Conservation (phyloP, 2,888 invertebrate species). For the Esperia sulphurella region DNA sequence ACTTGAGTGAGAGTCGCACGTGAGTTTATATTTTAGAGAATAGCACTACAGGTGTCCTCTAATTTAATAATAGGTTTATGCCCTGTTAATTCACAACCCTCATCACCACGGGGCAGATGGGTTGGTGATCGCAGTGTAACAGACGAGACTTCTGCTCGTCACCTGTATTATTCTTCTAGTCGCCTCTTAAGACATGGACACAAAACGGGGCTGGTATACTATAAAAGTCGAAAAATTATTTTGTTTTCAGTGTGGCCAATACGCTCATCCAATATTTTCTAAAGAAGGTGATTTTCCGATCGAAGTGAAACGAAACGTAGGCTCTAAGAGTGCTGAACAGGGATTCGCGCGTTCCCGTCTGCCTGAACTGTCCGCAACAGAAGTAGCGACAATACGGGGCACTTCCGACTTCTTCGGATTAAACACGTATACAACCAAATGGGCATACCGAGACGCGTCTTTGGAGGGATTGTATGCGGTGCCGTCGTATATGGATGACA, state of each 20-base stretch:
- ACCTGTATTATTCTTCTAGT: too few species aligned
- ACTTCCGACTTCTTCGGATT: conserved; percentile 84
- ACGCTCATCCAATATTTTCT: conserved; percentile 71
- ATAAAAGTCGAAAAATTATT: too few species aligned
- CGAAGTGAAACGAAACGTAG: conserved; percentile 76
- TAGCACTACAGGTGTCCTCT: too few species aligned
- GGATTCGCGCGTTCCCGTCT: conserved; percentile 77
- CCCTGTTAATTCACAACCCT: too few species aligned
- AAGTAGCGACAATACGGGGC: conserved; percentile 78
- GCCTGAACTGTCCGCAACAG: conserved; percentile 74
- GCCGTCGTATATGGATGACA: conserved; percentile 59
- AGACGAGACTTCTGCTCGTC: too few species aligned
- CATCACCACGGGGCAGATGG: too few species aligned
- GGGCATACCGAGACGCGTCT: conserved; percentile 56
- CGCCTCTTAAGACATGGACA: too few species aligned
- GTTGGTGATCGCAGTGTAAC: too few species aligned
- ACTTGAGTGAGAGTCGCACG: too few species aligned
- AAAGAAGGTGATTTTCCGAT: conserved; percentile 80
- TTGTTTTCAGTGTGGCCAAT: conserved; percentile 56
- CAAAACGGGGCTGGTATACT: too few species aligned
- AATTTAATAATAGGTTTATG: too few species aligned
- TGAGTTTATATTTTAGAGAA: too few species aligned
- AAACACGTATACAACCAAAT: conserved; percentile 80
- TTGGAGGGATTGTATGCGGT: conserved; percentile 50
- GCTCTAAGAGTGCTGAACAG: conserved; percentile 75